Evolutionary conservation across 1,140 invertebrate species (phyloP).

Genomic region (Ceratoteleas bidentatus): DNA sequence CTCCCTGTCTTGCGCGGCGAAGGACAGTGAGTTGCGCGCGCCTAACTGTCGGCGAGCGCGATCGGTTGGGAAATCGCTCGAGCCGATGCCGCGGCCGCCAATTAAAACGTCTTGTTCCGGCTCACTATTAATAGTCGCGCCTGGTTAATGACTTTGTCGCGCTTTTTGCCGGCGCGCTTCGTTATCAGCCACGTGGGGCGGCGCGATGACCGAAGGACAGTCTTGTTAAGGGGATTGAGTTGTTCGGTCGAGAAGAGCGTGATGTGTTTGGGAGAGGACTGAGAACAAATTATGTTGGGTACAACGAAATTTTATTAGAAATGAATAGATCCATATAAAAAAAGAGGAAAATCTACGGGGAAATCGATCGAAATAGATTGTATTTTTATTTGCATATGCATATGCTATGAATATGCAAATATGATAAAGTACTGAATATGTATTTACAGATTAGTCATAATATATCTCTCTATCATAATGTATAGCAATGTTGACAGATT

Average conservation of each 20-base stretch:
- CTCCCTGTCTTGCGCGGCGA: conserved; percentile 41
- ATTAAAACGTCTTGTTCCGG: conserved; percentile 66
- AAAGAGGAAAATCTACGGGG: too few relatives aligned
- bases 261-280: too few relatives aligned
- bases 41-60: conserved; percentile 48
- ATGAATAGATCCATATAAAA: too few relatives aligned
- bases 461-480: too few relatives aligned
- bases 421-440: too few relatives aligned
- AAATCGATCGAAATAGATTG: too few relatives aligned
- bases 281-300: too few relatives aligned
- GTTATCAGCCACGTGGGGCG: conserved; percentile 13
- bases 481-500: too few relatives aligned
- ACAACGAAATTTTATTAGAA: too few relatives aligned
- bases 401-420: too few relatives aligned
- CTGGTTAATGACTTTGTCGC: conserved; percentile 53
- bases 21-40: conserved; percentile 50
- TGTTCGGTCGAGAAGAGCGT: neutral
- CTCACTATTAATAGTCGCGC: conserved; percentile 62
- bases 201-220: conserved; percentile 7
- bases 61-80: conserved; percentile 63
- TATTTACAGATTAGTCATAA: too few relatives aligned
- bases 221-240: conserved; percentile 4
- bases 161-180: conserved; percentile 12
- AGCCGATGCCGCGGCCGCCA: conserved; percentile 32
- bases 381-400: too few relatives aligned